Base-by-base conservation (phyloP, 2,113 vertebrate genomes). In the Centrocercus urophasianus region DNA sequence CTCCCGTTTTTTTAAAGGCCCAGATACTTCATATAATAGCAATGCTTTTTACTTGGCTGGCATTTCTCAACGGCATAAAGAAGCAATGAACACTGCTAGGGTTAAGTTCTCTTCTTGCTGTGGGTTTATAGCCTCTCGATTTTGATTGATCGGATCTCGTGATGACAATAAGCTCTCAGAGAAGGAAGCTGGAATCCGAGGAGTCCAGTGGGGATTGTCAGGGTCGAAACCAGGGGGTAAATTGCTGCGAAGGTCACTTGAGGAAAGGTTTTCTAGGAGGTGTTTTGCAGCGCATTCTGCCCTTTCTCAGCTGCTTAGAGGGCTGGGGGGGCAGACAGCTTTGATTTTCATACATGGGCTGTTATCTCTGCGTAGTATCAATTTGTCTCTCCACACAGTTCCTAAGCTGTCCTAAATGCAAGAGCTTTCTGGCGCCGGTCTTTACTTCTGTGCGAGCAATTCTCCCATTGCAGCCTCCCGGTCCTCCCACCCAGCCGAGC, bases 401-500 rank as follows among this genome's bases (percentile, higher is more conserved):
- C 20, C 36, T 42, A 40, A 14, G 21, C 25, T 42, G 42, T 64
- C 60, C 48, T 70, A 71, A 88, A 83, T 40, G 1, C 63, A 76
- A 66, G 27, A 73, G 4, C 42, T 45, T 19, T 54, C 21, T 63
- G 50, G 24, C 3, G 1, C 36, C 0, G 0, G 11, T 66, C 69
- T 65, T 78, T 89, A 54, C 27, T 84, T 76, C 32, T 70, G 2
- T 36, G 8, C 0, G 14, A 89, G 7, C 64, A 57, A 43, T 8
- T 86, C 2, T 2, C 6, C 20, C 60, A 25, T 34, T 76, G 56
- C 48, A 65, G 28, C 19, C 7, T 85, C 36, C 13, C 7, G 0
- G 25, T 83, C 56, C 6, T 20, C 4, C 10, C 0, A 0, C 2
- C 19, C 36, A 17, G 14, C 5, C 0, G 2, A 94, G 63, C 30